These are phyloP conservation scores for Drosophila sordidapex DNA, from an alignment of 2,888 invertebrate genomes.

Conservation along the genomic window DNA sequence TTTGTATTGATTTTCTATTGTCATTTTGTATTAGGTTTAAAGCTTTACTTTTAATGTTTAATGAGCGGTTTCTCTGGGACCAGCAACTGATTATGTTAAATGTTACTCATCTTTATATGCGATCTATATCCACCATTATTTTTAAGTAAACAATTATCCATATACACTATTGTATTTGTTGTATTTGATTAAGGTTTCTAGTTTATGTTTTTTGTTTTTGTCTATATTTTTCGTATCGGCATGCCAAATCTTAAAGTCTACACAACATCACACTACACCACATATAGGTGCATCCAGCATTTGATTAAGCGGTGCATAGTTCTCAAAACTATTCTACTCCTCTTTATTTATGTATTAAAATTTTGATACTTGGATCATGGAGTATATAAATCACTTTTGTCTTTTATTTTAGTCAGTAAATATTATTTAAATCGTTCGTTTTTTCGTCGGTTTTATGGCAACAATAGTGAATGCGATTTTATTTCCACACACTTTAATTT, in stretches of 20 bases:
- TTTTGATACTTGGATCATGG: background rate
- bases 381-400: background rate
- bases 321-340: background rate
- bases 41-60: conserved; percentile 66
- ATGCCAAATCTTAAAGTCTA: conserved; percentile 9
- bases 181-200: conserved; percentile 53
- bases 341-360: background rate
- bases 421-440: background rate
- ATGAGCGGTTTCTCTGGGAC: conserved; percentile 56
- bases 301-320: background rate
- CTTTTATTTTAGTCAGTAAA: conserved; percentile 1
- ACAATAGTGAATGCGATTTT: background rate
- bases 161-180: conserved; percentile 45
- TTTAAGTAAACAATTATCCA: conserved; percentile 21
- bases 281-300: background rate
- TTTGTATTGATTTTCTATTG: conserved; percentile 60
- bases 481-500: background rate
- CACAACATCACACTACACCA: conserved; percentile 16
- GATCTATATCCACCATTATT: conserved; percentile 44
- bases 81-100: conserved; percentile 79
- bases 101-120: conserved; percentile 58
- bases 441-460: background rate
- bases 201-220: conserved; percentile 77
- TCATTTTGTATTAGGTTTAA: conserved; percentile 76
- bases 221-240: conserved; percentile 34